Evolutionary conservation across 2,888 invertebrate species (phyloP), one percentile per base, ranked within the genome.

Genomic region (Tinea pellionella): DNA sequence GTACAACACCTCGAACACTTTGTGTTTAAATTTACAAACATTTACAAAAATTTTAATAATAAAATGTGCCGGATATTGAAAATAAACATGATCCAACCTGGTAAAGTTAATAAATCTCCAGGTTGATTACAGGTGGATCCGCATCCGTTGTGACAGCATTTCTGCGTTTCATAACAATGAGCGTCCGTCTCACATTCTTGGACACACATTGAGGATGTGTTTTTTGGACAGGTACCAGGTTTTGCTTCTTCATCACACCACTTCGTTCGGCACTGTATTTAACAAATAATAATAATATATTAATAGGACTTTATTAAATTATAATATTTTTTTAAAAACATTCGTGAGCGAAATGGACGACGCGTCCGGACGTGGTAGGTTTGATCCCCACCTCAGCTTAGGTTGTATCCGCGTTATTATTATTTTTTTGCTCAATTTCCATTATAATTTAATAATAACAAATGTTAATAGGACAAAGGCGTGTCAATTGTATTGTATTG

Each of bases 121-220:
- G 93, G 90, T 30, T 90, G 88, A 69, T 91, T 91, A 72, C 94
- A 94, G 18, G 91, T 89, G 16, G 90, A 84, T 0, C 93, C 93
- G 67, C 94, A 94, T 19, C 86, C 80, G 63, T 91, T 90, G 41
- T 83, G 85, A 67, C 94, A 94, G 72, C 94, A 94, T 64, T 93
- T 90, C 62, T 90, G 89, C 0, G 90, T 88, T 63, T 90, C 92
- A 9, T 90, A 89, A 70, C 94, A 94, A 66, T 93, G 91, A 0
- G 89, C 88, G 69, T 94, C 94, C n/a, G 80, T 72, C 62, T 79
- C 75, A 69, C 92, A 92, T 1, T 89, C 89, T 53, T 88, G 80
- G 59, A 91, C 78, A 65, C 92, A 92, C 2, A 24, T 24, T 24
- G 24, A 6, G 24, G 6, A 24, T 24, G 24, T 86, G 1, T 75